Base-by-base conservation (phyloP, 2,113 vertebrate species). In the Solea solea region DNA sequence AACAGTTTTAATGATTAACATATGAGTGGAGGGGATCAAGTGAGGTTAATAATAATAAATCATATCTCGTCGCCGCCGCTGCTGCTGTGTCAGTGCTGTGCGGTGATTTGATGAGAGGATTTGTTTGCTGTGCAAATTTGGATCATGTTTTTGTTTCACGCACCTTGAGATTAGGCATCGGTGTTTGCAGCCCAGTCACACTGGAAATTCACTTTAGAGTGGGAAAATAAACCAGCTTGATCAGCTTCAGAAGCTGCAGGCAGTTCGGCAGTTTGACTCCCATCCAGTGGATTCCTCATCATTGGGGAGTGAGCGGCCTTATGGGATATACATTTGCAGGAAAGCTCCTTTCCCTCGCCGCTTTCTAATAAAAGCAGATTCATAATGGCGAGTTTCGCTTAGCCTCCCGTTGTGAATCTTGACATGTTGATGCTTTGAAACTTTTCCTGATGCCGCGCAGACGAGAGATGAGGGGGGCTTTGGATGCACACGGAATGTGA, bases 211-310 rank as follows among this genome's bases (percentile, higher is more conserved):
- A 79, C 66, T 84, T 78, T 63, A 41, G 68, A 57, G 57, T 81
- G 77, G 74, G 83, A 78, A 82, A 74, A 86, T 80, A 78, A 65
- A 73, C 56, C 85, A 21, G 21, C 53, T 78, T 66, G 84, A 88
- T 84, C 62, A 61, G 74, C 70, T 68, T 78, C 57, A 67, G 48
- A 16, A 52, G 49, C 69, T 60, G 63, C 1, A 48, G 40, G n/a
- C 53, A 16, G 52, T 78, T 60, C 41, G 40, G 62, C 11, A 21
- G 45, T 46, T 57, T 72, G 60, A 65, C 69, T 42, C 4, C 42
- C 55, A 21, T 82, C 70, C 61, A 71, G 68, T 5, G 53, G 46
- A 34, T 34, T 34, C 2, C 34, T 34, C 3, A 34, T 34, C 34
- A 34, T 0, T 2, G 34, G 34, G 34, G 34, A 34, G 34, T 34